Evolutionary conservation across 2,113 vertebrate species (phyloP).

Genomic region (Podarcis muralis): DNA sequence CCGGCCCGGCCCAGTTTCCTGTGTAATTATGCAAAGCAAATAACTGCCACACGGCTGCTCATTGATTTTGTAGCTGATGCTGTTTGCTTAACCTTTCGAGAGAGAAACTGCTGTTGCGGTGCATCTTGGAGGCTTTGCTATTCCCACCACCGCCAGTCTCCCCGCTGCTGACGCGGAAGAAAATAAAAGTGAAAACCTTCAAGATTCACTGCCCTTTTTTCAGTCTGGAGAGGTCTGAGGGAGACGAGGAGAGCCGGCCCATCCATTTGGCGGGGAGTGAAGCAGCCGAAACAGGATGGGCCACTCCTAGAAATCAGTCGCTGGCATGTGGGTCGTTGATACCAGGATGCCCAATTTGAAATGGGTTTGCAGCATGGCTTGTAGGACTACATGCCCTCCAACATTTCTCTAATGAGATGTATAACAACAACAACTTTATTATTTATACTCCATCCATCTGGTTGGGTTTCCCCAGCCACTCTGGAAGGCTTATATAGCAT

Average conservation of each 20-base stretch:
- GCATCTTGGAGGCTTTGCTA: not conserved
- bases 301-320: too few relatives aligned
- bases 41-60: conserved; percentile 65
- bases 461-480: too few relatives aligned
- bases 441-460: too few relatives aligned
- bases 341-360: not conserved
- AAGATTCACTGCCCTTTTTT: not conserved
- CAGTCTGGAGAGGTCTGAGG: not conserved
- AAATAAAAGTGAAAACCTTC: not conserved
- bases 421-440: too few relatives aligned
- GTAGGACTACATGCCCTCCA: too few relatives aligned
- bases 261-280: too few relatives aligned
- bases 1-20: conserved; percentile 37
- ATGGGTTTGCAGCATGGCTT: not conserved
- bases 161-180: not conserved
- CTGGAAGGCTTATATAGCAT: too few relatives aligned
- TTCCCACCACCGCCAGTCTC: not conserved
- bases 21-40: conserved; percentile 74
- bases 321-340: not conserved
- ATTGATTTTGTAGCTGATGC: conserved; percentile 74
- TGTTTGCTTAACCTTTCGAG: conserved; percentile 82
- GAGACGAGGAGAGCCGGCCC: too few relatives aligned
- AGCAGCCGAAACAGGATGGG: too few relatives aligned
- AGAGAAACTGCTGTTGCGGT: conserved; percentile 63
- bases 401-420: too few relatives aligned